phyloP scores from a whole-genome alignment of 2,888 invertebrate genomes.

The Crepidodera aurea region DNA sequence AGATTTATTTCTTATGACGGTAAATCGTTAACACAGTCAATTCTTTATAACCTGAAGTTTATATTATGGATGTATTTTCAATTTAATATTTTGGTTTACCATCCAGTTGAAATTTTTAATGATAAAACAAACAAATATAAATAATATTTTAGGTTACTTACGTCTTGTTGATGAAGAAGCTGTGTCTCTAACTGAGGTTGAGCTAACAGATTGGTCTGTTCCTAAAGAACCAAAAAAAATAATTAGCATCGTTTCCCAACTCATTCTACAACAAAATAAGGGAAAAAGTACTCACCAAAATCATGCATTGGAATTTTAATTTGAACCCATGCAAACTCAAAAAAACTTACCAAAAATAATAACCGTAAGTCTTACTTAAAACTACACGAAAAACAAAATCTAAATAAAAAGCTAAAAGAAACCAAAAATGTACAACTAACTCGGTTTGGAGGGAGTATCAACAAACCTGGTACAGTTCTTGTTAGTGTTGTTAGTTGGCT shows the following conservation, averaged over 20 bases:
- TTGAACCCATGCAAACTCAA: slow-evolving; percentile 46
- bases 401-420: slow-evolving; percentile 28
- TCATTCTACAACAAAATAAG: neutral
- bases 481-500: slow-evolving; percentile 50
- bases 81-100: too few relatives aligned
- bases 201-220: slow-evolving; percentile 2
- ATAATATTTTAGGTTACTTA: too few relatives aligned
- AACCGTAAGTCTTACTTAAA: slow-evolving; percentile 20
- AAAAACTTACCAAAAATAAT: slow-evolving; percentile 47
- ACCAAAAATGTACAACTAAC: slow-evolving; percentile 11
- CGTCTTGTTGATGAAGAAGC: slow-evolving; percentile 15
- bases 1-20: too few relatives aligned
- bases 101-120: too few relatives aligned
- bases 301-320: slow-evolving; percentile 35
- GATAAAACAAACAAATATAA: too few relatives aligned
- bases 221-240: slow-evolving; percentile 17
- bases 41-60: too few relatives aligned
- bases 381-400: slow-evolving; percentile 28
- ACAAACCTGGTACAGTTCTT: slow-evolving; percentile 52
- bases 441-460: slow-evolving; percentile 22
- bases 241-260: slow-evolving; percentile 1
- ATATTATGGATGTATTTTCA: too few relatives aligned
- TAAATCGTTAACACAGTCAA: too few relatives aligned
- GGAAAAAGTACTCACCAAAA: slow-evolving; percentile 37
- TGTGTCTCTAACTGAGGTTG: slow-evolving; percentile 1